Conservation (phyloP, 2,113 vertebrate species). For the Probosciger aterrimus region DNA sequence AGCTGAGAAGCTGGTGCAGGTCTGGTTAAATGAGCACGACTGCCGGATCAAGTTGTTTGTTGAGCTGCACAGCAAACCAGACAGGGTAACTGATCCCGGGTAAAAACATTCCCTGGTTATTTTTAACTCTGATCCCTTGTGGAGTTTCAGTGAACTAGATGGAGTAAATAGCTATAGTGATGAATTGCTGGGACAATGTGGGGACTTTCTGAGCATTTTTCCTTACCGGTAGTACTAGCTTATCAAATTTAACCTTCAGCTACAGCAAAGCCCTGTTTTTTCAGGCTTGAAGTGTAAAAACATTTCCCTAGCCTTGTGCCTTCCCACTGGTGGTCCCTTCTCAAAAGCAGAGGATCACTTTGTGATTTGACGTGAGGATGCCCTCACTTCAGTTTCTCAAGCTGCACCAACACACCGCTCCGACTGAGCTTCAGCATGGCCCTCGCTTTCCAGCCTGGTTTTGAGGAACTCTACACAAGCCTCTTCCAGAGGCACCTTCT, state of each 20-base stretch:
- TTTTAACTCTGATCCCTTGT: slow-evolving; percentile 11
- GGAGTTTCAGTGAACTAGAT: background rate
- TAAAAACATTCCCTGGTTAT: slow-evolving; percentile 48
- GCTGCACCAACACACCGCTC: rapidly evolving
- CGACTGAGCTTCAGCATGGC: background rate
- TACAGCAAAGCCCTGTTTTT: background rate
- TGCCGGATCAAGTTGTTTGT: slow-evolving; percentile 26
- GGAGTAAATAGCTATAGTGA: background rate
- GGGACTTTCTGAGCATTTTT: background rate
- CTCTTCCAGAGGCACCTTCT: background rate
- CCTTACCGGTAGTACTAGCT: background rate
- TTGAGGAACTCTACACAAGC: background rate
- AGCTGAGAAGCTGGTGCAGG: background rate
- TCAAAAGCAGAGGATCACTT: too few relatives aligned
- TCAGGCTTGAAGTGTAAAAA: background rate
- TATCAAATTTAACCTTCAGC: background rate
- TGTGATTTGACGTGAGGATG: too few relatives aligned
- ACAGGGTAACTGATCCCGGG: background rate
- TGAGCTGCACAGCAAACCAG: background rate
- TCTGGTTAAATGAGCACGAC: background rate
- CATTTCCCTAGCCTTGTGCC: background rate
- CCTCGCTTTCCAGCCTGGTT: rapidly evolving
- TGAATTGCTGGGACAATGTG: background rate
- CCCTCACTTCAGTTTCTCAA: background rate
- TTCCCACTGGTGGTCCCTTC: background rate